phyloP scores from a whole-genome alignment of 30 jellyfish, hydroid and myxozoan genomes.

The Hydractinia echinata region DNA sequence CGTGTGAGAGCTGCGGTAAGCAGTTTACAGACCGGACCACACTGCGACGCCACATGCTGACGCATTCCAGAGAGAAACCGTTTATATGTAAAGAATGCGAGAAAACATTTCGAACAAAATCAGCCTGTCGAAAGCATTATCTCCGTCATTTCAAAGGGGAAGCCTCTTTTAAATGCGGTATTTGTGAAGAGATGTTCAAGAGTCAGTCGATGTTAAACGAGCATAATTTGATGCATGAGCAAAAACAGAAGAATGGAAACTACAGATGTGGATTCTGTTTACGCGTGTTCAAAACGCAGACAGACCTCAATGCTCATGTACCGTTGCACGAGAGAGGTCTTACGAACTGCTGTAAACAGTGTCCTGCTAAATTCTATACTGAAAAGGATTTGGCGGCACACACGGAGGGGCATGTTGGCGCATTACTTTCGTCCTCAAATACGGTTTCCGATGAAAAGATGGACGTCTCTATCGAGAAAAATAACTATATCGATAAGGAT shows the following conservation, averaged over 20 bases:
- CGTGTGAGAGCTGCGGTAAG: slow-evolving; percentile 34
- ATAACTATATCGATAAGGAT: too few species aligned
- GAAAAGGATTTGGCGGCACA: slow-evolving; percentile 11
- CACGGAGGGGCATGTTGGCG: background rate
- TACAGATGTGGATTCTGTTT: slow-evolving; percentile 35
- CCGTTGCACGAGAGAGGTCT: slow-evolving; percentile 34
- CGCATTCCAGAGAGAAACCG: slow-evolving; percentile 37
- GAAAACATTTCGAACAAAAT: slow-evolving; percentile 28
- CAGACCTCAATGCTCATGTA: slow-evolving; percentile 28
- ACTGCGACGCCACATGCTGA: slow-evolving; percentile 29
- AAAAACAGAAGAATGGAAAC: slow-evolving; percentile 5
- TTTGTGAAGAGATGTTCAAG: slow-evolving; percentile 34
- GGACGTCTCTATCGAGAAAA: background rate
- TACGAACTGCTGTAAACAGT: slow-evolving; percentile 1
- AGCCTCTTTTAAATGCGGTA: slow-evolving; percentile 30
- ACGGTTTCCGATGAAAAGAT: background rate
- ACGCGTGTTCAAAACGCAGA: slow-evolving; percentile 34
- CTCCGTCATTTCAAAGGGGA: slow-evolving; percentile 15
- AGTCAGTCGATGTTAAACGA: background rate
- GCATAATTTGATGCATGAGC: slow-evolving; percentile 18
- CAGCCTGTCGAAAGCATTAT: slow-evolving; percentile 42
- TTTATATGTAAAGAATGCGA: slow-evolving; percentile 40
- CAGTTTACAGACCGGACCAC: slow-evolving; percentile 29
- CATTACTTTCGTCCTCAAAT: background rate
- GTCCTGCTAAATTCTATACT: slow-evolving; percentile 25